Base-by-base conservation (phyloP, 2,888 invertebrate species). In the Apamea epomidion region DNA sequence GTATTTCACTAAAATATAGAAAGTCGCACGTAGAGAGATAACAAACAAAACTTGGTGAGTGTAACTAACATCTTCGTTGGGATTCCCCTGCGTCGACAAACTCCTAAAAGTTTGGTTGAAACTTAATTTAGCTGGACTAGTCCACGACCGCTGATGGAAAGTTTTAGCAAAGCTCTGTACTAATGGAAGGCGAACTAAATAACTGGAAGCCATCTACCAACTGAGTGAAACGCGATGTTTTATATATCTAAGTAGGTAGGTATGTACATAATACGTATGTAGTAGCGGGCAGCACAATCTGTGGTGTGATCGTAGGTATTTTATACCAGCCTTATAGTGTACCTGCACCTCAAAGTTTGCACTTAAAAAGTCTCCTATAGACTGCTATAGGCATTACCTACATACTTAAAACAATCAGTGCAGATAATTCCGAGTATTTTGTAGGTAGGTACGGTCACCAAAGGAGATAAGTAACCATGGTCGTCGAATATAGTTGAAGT, bases 101-200 rank as follows among this genome's bases (percentile, higher is more conserved):
- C 91, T 90, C 86, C 88, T 84, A 91, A 90, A 91, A 92, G 89
- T 92, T 92, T 87, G 82, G 89, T 91, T 90, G 89, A 91, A 94
- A 94, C 93, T 93, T 93, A 93, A 94, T 93, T 93, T 92, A 92
- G 91, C 91, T 89, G 89, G 90, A 91, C 92, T 91, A 88, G 90
- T 90, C 90, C 88, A 90, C 91, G 91, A 92, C 91, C 91, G 83
- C 90, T 90, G 89, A 89, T 89, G 88, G 89, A 91, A 93, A 93
- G 90, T 93, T 93, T 91, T 88, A 86, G 89, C 81, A 86, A 89
- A 89, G 89, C 90, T 90, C 89, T 88, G 89, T 91, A 92, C 89
- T 89, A 88, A 92, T 92, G 90, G 90, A 92, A 90, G 86, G 80
- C 87, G 89, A 89, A 92, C 90, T 84, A 91, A 90, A 90, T 90